Evolutionary conservation across 2,113 vertebrate species (phyloP).

Genomic region (Oceanites oceanicus): DNA sequence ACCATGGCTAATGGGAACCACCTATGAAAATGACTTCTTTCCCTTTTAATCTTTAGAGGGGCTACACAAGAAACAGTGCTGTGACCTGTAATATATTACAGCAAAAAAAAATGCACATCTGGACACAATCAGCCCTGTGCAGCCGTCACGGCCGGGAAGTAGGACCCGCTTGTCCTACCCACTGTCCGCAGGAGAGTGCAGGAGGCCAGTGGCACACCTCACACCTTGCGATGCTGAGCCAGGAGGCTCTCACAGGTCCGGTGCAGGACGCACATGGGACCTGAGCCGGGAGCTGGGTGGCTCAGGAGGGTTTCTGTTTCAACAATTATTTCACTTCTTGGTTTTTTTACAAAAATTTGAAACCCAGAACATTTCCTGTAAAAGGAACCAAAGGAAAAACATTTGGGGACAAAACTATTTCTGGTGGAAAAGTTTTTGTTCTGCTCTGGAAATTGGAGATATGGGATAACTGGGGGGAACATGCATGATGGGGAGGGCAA

Average conservation of each 20-base stretch:
- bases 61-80: slow-evolving; percentile 41
- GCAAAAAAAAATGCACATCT: slow-evolving; percentile 59
- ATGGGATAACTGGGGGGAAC: not conserved
- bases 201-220: not conserved
- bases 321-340: not conserved
- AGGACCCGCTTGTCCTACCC: not conserved
- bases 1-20: slow-evolving; percentile 40
- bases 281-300: not conserved
- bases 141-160: not conserved
- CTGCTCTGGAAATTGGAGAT: not conserved
- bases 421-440: not conserved
- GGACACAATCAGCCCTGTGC: slow-evolving; percentile 33
- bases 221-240: not conserved
- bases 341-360: not conserved
- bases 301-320: not conserved
- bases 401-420: not conserved
- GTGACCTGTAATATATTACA: slow-evolving; percentile 19
- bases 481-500: not conserved
- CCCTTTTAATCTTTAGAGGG: slow-evolving; percentile 57
- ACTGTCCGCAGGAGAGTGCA: not conserved
- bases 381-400: not conserved
- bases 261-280: not conserved
- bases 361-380: not conserved
- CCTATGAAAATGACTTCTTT: slow-evolving; percentile 49
- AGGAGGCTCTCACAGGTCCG: not conserved